These are phyloP conservation scores for Orycteropus afer DNA, from an alignment of 2,113 vertebrate genomes.

Conservation along the genomic window DNA sequence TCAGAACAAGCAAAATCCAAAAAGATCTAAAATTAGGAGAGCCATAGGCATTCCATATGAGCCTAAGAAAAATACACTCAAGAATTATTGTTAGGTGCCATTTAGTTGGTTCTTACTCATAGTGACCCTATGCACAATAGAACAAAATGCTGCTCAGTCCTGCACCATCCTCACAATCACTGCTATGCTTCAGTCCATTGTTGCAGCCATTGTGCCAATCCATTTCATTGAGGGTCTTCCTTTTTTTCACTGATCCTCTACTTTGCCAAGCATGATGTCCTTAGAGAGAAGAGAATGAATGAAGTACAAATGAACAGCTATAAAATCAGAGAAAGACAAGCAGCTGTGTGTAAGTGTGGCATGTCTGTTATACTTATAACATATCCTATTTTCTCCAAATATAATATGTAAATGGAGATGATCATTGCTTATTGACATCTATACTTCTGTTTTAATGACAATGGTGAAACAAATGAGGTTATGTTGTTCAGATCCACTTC, in stretches of 20 bases:
- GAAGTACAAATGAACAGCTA: constrained; percentile 40
- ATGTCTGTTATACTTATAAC: background rate
- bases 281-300: background rate
- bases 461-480: background rate
- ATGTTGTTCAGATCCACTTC: background rate
- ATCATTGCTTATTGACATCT: background rate
- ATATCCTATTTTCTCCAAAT: background rate
- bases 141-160: background rate
- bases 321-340: background rate
- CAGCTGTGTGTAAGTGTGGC: background rate
- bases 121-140: background rate
- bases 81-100: background rate
- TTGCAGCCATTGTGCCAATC: background rate
- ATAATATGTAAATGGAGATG: background rate
- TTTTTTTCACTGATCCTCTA: background rate
- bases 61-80: background rate
- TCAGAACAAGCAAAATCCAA: constrained; percentile 15
- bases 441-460: background rate
- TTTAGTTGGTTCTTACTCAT: background rate
- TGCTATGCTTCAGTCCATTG: background rate
- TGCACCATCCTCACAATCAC: background rate
- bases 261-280: background rate
- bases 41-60: background rate
- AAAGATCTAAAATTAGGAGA: constrained; percentile 34
- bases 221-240: background rate